phyloP scores from a whole-genome alignment of 2,113 vertebrate species.

The Tapirus terrestris region DNA sequence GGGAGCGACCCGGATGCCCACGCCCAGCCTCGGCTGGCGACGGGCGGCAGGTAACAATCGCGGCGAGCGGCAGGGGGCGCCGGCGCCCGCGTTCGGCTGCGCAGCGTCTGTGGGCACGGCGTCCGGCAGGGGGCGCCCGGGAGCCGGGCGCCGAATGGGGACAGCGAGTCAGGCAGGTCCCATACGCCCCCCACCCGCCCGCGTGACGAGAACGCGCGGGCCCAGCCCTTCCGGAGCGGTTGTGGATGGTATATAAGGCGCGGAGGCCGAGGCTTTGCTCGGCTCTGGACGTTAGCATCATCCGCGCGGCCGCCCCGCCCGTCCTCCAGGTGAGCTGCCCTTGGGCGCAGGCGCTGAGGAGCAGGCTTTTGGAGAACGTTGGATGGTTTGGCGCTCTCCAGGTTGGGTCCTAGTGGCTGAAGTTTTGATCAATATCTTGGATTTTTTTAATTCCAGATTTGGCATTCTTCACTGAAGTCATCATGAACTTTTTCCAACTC shows the following conservation, averaged over 20 bases:
- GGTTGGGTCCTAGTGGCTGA: neutral
- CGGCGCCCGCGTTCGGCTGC: neutral
- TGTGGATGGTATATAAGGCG: neutral
- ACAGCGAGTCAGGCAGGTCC: accelerated
- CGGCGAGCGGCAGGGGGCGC: neutral
- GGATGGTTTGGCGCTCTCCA: accelerated
- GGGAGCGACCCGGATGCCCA: accelerated
- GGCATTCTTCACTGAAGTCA: neutral
- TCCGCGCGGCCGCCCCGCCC: accelerated
- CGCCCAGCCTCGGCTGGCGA: neutral
- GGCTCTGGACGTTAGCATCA: neutral
- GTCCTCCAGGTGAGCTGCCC: neutral
- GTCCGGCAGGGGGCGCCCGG: constrained; percentile 60
- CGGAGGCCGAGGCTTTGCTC: accelerated
- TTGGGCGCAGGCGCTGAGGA: neutral
- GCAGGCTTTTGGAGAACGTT: neutral
- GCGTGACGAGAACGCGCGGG: neutral
- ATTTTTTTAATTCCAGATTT: neutral
- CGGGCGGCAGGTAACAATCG: neutral
- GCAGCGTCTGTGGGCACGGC: neutral
- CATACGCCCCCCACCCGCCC: neutral
- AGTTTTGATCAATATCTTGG: neutral
- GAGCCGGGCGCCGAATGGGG: accelerated
- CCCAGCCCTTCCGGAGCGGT: neutral
- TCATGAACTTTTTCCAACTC: constrained; percentile 81